Conservation (phyloP, 2,888 invertebrate genomes). For the Pollenia angustigena region DNA sequence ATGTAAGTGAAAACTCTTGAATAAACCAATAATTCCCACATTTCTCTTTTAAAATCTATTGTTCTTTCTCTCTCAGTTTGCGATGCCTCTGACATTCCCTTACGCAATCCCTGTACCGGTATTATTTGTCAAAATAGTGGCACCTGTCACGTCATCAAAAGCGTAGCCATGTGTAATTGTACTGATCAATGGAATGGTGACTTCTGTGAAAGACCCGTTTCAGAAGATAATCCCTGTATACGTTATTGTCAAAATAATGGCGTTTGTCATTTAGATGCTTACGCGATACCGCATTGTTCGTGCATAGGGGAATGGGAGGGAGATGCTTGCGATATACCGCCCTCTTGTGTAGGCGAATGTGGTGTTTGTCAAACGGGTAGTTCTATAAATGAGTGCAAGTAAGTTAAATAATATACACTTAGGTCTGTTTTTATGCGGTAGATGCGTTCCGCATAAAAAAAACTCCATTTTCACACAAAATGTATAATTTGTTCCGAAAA, state of each 20-base stretch:
- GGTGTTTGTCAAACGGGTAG: conserved; percentile 82
- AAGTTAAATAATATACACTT: conserved; percentile 71
- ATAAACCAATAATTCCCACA: neutral
- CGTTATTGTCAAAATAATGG: conserved; percentile 86
- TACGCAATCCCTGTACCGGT: conserved; percentile 82
- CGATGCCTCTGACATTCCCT: conserved; percentile 79
- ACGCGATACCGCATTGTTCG: conserved; percentile 85
- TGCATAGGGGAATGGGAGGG: conserved; percentile 87
- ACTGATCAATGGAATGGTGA: conserved; percentile 85
- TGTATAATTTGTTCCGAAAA: too few relatives aligned
- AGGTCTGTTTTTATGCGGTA: neutral
- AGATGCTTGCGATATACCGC: conserved; percentile 85
- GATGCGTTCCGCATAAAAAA: too few relatives aligned
- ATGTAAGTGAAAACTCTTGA: conserved; percentile 75
- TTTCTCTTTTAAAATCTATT: neutral
- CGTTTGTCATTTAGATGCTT: conserved; percentile 86
- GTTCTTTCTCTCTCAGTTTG: conserved; percentile 77
- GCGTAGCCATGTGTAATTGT: conserved; percentile 86
- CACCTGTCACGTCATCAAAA: conserved; percentile 85
- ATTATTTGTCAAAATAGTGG: conserved; percentile 86
- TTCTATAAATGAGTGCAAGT: conserved; percentile 84
- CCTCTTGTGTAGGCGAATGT: conserved; percentile 81
- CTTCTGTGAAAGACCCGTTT: conserved; percentile 86
- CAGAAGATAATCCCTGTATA: conserved; percentile 87
- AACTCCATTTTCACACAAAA: too few relatives aligned